Evolutionary conservation across 2,797 vertebrate genomes (phyloP), one percentile per base, ranked within the genome.

Genomic region (Amblyopsis hoosieri): DNA sequence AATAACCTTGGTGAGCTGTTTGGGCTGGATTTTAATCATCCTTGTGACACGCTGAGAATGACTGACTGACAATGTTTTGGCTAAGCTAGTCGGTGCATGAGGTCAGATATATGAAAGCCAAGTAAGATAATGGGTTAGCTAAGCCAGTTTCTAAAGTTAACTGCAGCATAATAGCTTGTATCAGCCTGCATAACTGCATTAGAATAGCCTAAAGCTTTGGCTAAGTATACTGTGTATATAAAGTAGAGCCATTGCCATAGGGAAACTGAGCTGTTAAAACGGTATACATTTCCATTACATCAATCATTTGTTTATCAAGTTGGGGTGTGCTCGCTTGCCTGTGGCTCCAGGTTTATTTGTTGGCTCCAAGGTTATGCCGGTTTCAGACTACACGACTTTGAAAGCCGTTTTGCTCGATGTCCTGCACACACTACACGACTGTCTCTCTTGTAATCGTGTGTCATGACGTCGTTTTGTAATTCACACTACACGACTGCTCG

Each of bases 101-200:
- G 37, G 9, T 4, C 42, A 51, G 64, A 66, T 67, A 70, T 53
- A 23, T 2, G 29, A 15, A 17, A 67, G 63, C 69, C 54, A 31
- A 45, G 33, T 33, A 10, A 45, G 56, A 15, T 4, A 12, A 31
- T n/a, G 4, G 52, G 60, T 15, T 3, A 42, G 68, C 54, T 64
- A 54, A 9, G 14, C 1, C 3, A 50, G 37, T 31, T 29, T 63
- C 80, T 82, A 71, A 81, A 85, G 61, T 81, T 78, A 67, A 76
- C 65, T 19, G 47, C 60, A 72, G 3, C 23, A 23, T 3, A 23
- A 23, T 23, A 23, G 23, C 23, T 23, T 23, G 23, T 54, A 59
- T 54, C 19, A 23, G 57, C 13, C 8, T 23, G 23, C 23, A 23
- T 23, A 23, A 23, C 23, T 23, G 23, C 23, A 23, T 23, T 23